Evolutionary conservation across 23 tunicate species (phyloP).

Genomic region (Styela clava): DNA sequence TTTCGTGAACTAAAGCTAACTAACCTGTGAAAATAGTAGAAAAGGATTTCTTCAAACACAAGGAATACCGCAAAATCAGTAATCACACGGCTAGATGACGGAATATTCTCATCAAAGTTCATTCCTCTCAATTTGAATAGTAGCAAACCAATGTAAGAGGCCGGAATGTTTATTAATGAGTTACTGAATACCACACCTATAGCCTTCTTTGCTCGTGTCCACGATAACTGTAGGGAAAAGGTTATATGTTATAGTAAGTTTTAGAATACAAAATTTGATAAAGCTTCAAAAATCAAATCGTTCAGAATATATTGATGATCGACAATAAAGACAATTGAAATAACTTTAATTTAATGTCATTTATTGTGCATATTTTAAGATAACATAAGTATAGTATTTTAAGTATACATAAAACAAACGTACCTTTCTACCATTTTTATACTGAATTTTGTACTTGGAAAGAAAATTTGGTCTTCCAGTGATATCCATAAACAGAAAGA

Average conservation of each 20-base stretch:
- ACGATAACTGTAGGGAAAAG: slow-evolving; percentile 1
- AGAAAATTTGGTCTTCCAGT: slow-evolving; percentile 58
- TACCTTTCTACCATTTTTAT: too few species aligned
- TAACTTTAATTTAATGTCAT: too few species aligned
- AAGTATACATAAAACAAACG: too few species aligned
- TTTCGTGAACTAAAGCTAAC: too few species aligned
- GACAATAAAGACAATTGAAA: too few species aligned
- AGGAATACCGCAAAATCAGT: slow-evolving; percentile 39
- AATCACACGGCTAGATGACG: slow-evolving; percentile 35
- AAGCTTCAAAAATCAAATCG: too few species aligned
- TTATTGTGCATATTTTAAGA: too few species aligned
- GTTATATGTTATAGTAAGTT: background rate
- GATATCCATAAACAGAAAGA: slow-evolving; percentile 41
- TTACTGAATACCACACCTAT: slow-evolving; percentile 40
- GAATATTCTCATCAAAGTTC: slow-evolving; percentile 33
- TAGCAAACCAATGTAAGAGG: slow-evolving; percentile 14
- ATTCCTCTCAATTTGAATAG: slow-evolving; percentile 36
- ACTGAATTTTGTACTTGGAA: slow-evolving; percentile 53
- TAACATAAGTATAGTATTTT: too few species aligned
- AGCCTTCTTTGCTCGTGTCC: slow-evolving; percentile 19
- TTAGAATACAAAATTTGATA: too few species aligned
- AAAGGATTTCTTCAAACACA: slow-evolving; percentile 51
- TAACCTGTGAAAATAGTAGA: slow-evolving; percentile 68
- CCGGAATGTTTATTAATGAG: slow-evolving; percentile 14
- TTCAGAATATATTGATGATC: too few species aligned